These are phyloP conservation scores for Crambe crambe DNA, from an alignment of 37 sponge, comb jelly and placozoan species.

Conservation along the genomic window DNA sequence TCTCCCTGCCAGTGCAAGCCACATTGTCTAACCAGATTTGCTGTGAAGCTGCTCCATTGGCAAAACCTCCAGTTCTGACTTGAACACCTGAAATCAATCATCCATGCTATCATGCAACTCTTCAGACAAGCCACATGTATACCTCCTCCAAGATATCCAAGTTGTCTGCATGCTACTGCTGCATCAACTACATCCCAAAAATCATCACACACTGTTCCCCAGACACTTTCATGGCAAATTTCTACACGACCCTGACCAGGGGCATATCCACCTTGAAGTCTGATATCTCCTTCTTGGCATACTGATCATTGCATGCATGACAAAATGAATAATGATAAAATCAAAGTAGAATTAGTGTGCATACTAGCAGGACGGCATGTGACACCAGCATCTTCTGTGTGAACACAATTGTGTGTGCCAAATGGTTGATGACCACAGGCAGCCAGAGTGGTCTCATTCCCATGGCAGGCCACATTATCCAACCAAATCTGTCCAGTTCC, in stretches of 20 bases:
- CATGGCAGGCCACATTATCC: background rate
- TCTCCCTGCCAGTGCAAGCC: slow-evolving; percentile 23
- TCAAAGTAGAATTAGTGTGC: too few relatives aligned
- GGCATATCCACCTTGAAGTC: slow-evolving; percentile 13
- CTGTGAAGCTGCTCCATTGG: background rate
- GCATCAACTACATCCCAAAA: slow-evolving; percentile 4
- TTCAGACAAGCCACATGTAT: too few relatives aligned
- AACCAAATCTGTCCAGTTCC: background rate
- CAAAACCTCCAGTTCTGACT: background rate
- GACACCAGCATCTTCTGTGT: slow-evolving; percentile 49
- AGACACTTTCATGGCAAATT: background rate
- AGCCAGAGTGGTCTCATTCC: background rate
- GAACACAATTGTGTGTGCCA: slow-evolving; percentile 19
- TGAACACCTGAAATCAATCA: background rate
- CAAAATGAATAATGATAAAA: too few relatives aligned
- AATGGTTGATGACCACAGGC: background rate
- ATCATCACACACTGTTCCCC: slow-evolving; percentile 25
- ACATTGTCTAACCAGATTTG: slow-evolving; percentile 22
- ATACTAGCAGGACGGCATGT: too few relatives aligned
- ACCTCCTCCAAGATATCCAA: slow-evolving; percentile 14
- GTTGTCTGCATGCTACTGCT: slow-evolving; percentile 29
- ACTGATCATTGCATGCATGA: too few relatives aligned
- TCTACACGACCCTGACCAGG: slow-evolving; percentile 20
- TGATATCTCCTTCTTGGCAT: slow-evolving; percentile 11
- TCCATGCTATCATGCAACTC: too few relatives aligned